Base-by-base conservation (phyloP, 1,140 invertebrate genomes). In the Hylyphantes graminicola region DNA sequence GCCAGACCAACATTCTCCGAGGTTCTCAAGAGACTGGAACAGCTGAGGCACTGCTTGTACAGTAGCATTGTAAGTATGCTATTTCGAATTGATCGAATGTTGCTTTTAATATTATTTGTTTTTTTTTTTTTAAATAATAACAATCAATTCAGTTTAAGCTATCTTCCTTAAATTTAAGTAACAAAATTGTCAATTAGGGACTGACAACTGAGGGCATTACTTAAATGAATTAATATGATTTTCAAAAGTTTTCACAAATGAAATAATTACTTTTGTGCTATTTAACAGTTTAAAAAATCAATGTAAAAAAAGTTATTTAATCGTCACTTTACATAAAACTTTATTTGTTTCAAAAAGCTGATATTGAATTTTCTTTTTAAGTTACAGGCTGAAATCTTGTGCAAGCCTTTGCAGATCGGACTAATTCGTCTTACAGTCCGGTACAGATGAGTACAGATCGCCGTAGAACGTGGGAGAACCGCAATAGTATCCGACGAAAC, bases 1-100 rank as follows among this genome's bases (percentile, higher is more conserved):
- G 89, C 94, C 96, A 9, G 98, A 87, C 98, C 97, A 87, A 95
- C 94, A 86, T 99, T 99, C 92, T 91, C 93, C 85, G 93, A 95
- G 73, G 78, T 87, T 75, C 67, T 87, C 51, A 86, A 81, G 59
- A 74, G 85, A 57, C 73, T 87, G 48, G 87, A 87, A 85, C 61
- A 81, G 7, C 50, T 87, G 15, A 85, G 79, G 17, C 53, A 50
- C 57, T 70, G 17, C 48, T 9, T 10, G 61, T 51, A 8, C 17
- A 57, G 67, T 79, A 67, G 15, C 68, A 15, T 79, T 50, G 12
- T 54, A 15, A 54, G 11, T 67, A 19, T 19, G 53, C 12, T 15
- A 11, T 79, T 19, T 15, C 35, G 13, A 51, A n/a, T 70, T 13
- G 11, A 3, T 67, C 13, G n/a, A 12, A 2, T 35, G 21, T 51